Evolutionary conservation across 2,113 vertebrate species (phyloP).

Genomic region (Zosterops pallidus): DNA sequence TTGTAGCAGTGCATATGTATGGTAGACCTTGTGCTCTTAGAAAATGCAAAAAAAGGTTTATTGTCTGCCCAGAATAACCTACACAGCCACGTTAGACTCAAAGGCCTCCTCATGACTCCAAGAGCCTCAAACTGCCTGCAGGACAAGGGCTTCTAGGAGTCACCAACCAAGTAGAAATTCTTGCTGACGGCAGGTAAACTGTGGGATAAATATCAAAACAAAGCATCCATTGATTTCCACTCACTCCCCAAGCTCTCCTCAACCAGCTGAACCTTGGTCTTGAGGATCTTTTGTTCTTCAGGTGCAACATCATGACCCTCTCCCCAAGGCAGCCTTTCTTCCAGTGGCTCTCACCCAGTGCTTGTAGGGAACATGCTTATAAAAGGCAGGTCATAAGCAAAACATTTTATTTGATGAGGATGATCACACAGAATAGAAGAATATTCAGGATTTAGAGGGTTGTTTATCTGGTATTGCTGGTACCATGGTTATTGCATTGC

Average conservation of each 20-base stretch:
- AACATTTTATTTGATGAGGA: neutral
- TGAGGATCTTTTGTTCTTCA: neutral
- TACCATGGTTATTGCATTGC: accelerated
- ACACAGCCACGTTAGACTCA: neutral
- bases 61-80: neutral
- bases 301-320: neutral
- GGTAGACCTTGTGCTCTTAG: neutral
- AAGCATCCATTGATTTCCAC: neutral
- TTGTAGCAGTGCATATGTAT: neutral
- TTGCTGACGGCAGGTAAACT: neutral
- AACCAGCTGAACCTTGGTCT: neutral
- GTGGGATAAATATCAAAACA: neutral
- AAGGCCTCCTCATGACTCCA: neutral
- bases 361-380: neutral
- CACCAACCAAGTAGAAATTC: neutral
- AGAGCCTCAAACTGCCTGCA: neutral
- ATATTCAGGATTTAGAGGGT: neutral
- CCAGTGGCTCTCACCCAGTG: neutral
- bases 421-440: neutral
- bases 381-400: neutral
- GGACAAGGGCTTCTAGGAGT: neutral
- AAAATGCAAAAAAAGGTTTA: neutral
- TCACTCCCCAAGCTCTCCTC: neutral
- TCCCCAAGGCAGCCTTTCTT: neutral
- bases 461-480: neutral